Conservation (phyloP, 2,113 vertebrate genomes). For the Sorex araneus region DNA sequence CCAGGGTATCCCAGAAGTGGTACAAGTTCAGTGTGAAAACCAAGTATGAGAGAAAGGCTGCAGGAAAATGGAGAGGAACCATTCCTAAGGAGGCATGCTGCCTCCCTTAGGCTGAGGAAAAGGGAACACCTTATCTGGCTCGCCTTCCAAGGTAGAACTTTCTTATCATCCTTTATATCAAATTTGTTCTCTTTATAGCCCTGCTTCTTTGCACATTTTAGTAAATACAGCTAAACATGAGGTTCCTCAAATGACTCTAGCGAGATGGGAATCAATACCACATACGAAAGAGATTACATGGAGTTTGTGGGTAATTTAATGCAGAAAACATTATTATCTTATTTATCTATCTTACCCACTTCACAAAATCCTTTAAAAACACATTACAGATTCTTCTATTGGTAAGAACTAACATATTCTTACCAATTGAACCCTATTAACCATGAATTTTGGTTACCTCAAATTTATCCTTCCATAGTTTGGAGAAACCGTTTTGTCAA, state of each 20-base stretch:
- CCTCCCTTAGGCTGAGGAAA: neutral
- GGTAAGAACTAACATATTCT: neutral
- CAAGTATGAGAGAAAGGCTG: neutral
- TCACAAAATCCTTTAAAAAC: slow-evolving; percentile 38
- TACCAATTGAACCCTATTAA: slow-evolving; percentile 1
- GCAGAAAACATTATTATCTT: neutral
- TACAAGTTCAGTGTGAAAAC: neutral
- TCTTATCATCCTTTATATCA: neutral
- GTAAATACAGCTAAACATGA: neutral
- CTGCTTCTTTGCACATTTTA: neutral
- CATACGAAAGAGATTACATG: neutral
- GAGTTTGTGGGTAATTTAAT: neutral
- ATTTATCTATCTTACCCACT: neutral
- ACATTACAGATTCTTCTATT: slow-evolving; percentile 31
- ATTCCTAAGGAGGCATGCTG: neutral
- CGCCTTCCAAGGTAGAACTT: neutral
- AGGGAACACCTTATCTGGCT: neutral
- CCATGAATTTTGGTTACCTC: neutral
- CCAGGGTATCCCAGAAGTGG: neutral
- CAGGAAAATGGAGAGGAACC: neutral
- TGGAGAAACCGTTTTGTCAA: neutral
- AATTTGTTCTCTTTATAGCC: neutral
- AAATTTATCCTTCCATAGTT: neutral
- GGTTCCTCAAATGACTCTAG: neutral
- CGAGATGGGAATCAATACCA: neutral